phyloP scores from a whole-genome alignment of 2,797 vertebrate genomes.

The Enteromius mattozi region DNA sequence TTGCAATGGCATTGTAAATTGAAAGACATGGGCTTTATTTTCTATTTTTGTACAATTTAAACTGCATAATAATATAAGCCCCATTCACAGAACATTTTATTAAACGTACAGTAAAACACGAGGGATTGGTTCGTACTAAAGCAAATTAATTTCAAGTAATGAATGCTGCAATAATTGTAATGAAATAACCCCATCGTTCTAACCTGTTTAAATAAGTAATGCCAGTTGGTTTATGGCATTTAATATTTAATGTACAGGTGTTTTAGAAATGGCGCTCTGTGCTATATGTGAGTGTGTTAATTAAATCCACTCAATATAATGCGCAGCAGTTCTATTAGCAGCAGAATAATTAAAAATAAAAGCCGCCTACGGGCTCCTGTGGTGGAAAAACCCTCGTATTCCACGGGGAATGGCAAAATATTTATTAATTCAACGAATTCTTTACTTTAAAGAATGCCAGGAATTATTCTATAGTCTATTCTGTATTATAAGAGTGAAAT shows the following conservation, averaged over 20 bases:
- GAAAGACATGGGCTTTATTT: background rate
- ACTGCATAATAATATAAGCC: background rate
- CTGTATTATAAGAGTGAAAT: background rate
- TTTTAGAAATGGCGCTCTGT: constrained; percentile 52
- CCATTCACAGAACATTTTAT: constrained; percentile 8
- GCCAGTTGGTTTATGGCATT: constrained; percentile 80
- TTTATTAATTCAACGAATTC: constrained; percentile 65
- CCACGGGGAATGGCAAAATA: constrained; percentile 83
- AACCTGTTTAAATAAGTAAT: constrained; percentile 52
- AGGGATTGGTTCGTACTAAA: background rate
- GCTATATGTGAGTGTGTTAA: constrained; percentile 71
- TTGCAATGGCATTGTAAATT: background rate
- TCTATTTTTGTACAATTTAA: constrained; percentile 2
- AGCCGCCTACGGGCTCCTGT: constrained; percentile 83
- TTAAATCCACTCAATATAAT: constrained; percentile 84
- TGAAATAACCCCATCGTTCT: constrained; percentile 16
- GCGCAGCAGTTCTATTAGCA: constrained; percentile 84
- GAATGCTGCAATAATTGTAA: constrained; percentile 38
- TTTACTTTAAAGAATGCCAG: background rate
- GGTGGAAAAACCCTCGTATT: constrained; percentile 75
- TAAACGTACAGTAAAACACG: constrained; percentile 25
- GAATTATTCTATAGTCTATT: constrained; percentile 17
- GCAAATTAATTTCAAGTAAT: constrained; percentile 33
- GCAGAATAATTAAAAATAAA: constrained; percentile 92
- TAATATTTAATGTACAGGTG: constrained; percentile 81